A percentile compares a stretch with the other conserved stretches of the same genome.
Conservation (phyloP, 2,113 vertebrate species). For the Muscicapa adusta region DNA sequence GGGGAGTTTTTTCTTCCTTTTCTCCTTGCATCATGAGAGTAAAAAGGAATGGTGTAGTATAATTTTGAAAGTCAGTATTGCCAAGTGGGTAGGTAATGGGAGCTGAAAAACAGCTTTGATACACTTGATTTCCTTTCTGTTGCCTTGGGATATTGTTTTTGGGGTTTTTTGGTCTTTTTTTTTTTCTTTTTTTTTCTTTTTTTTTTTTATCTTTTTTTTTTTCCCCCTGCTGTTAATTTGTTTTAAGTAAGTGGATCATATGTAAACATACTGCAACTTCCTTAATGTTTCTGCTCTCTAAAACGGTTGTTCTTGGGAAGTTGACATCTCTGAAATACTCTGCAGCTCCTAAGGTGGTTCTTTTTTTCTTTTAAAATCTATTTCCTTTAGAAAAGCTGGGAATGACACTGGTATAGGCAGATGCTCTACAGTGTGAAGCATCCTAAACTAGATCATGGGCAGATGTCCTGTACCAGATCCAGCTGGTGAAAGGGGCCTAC, state of each 20-base stretch:
- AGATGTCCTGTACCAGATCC: not conserved
- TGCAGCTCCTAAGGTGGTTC: not conserved
- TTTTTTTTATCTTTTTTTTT: not conserved
- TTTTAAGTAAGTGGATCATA: not conserved
- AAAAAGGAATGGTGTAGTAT: not conserved
- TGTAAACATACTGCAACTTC: not conserved
- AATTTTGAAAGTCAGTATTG: not conserved
- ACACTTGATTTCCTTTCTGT: conserved; percentile 33
- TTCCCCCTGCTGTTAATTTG: not conserved
- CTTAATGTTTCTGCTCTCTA: not conserved
- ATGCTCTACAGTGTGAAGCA: not conserved
- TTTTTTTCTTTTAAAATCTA: not conserved
- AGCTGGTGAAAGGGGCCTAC: not conserved
- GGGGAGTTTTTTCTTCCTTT: not conserved
- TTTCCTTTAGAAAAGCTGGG: not conserved
- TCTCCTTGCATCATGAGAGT: not conserved
- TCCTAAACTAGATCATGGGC: not conserved
- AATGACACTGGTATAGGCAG: not conserved
- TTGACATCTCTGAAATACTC: not conserved
- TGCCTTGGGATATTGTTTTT: conserved; percentile 10
- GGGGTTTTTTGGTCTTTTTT: not conserved
- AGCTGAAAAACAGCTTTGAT: conserved; percentile 41
- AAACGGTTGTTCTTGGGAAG: not conserved
- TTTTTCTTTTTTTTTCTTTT: not conserved
- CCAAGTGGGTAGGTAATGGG: conserved; percentile 8